Percentiles rank a stretch among this genome's conserved stretches.
These are phyloP conservation scores for Lasioglossum morio DNA, from an alignment of 2,888 invertebrate genomes.

Conservation along the genomic window DNA sequence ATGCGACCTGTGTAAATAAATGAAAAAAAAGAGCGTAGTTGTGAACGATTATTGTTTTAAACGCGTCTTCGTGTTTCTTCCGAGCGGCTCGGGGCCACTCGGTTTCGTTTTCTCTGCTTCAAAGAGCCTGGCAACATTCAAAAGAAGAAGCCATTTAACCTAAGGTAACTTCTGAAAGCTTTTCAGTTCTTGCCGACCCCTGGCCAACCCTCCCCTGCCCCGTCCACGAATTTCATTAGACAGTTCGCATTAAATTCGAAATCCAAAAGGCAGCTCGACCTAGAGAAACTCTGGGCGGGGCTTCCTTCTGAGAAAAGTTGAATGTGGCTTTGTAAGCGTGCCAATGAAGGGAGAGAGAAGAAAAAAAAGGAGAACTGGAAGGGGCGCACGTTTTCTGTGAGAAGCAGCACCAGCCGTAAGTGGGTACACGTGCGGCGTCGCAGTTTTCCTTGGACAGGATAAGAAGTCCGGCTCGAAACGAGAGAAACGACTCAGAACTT, in stretches of 20 bases:
- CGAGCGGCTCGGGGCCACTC: background rate
- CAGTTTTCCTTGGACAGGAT: conserved; percentile 64
- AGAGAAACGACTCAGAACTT: conserved; percentile 73
- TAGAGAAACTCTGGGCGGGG: conserved; percentile 19
- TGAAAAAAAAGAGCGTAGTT: background rate
- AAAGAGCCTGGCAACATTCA: background rate
- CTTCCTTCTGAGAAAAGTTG: conserved; percentile 50
- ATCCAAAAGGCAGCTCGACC: conserved; percentile 41
- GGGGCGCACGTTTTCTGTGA: conserved; percentile 30
- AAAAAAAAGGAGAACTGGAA: conserved; percentile 12
- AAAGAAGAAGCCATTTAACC: conserved; percentile 40
- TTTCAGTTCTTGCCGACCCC: conserved; percentile 16
- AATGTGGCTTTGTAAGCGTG: conserved; percentile 62
- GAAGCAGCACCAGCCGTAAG: conserved; percentile 57
- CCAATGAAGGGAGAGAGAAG: conserved; percentile 25
- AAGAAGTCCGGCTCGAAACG: conserved; percentile 69
- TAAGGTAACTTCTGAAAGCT: conserved; percentile 47
- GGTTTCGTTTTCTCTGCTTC: conserved; percentile 1
- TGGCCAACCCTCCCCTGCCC: background rate
- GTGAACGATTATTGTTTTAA: background rate
- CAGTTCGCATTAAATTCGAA: conserved; percentile 45
- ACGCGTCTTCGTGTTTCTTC: background rate
- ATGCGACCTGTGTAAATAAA: too few relatives aligned
- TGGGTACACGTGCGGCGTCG: conserved; percentile 64
- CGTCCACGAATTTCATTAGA: conserved; percentile 43